phyloP scores from a whole-genome alignment of 1,140 invertebrate species.

The Drosophila punjabiensis region DNA sequence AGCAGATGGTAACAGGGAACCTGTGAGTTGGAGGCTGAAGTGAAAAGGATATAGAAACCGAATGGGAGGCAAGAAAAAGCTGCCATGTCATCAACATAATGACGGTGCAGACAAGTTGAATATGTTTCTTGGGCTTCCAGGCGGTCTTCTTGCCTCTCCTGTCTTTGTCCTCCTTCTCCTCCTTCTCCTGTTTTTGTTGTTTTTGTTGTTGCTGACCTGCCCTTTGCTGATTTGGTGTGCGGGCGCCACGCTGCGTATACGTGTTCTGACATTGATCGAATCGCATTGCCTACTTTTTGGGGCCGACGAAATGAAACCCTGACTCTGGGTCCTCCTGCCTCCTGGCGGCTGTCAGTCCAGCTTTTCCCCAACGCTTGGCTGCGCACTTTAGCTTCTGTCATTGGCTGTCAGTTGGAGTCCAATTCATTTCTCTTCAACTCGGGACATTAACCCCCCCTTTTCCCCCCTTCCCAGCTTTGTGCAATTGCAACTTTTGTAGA shows the following conservation, averaged over 20 bases:
- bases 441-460: background rate
- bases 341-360: slow-evolving; percentile 19
- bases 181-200: slow-evolving; percentile 16
- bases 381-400: slow-evolving; percentile 47
- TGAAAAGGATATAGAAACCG: slow-evolving; percentile 15
- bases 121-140: slow-evolving; percentile 25
- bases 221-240: slow-evolving; percentile 36
- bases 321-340: background rate
- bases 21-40: background rate
- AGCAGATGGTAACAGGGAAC: slow-evolving; percentile 4
- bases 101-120: slow-evolving; percentile 48
- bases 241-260: slow-evolving; percentile 50
- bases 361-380: slow-evolving; percentile 15
- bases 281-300: slow-evolving; percentile 70
- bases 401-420: slow-evolving; percentile 40
- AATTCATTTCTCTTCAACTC: slow-evolving; percentile 21
- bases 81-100: slow-evolving; percentile 59
- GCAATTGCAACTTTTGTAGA: slow-evolving; percentile 26
- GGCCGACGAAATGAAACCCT: slow-evolving; percentile 10
- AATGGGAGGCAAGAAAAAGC: slow-evolving; percentile 21
- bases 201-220: slow-evolving; percentile 46
- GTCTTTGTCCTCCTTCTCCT: background rate
- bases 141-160: background rate
- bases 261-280: slow-evolving; percentile 51
- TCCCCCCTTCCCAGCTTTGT: slow-evolving; percentile 2